These are phyloP conservation scores for Aldabrachelys gigantea DNA, from an alignment of 2,113 vertebrate species.

Conservation along the genomic window DNA sequence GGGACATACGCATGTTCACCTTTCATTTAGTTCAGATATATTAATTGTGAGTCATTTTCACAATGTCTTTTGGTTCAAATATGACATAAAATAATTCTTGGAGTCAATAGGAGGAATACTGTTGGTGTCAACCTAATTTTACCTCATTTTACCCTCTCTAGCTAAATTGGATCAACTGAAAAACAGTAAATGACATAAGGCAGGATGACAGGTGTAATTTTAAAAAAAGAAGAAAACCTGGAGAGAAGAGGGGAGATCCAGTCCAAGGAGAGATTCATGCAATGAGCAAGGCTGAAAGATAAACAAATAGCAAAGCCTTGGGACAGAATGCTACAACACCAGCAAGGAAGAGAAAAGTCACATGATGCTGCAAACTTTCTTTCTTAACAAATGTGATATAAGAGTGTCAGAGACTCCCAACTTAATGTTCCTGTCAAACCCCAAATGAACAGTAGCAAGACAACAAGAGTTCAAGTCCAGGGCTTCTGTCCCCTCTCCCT, in stretches of 20 bases:
- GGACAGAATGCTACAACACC: conserved; percentile 1
- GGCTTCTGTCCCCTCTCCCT: fast-evolving
- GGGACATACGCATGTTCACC: fast-evolving
- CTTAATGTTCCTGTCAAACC: neutral
- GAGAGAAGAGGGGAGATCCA: neutral
- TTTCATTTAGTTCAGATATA: neutral
- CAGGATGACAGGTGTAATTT: conserved; percentile 1
- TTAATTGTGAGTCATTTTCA: neutral
- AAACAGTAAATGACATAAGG: neutral
- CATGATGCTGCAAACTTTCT: neutral
- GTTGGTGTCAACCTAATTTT: neutral
- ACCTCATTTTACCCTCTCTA: neutral
- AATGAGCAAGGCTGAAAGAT: neutral
- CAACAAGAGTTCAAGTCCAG: neutral
- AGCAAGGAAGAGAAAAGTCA: neutral
- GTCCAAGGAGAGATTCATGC: conserved; percentile 20
- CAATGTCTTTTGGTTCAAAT: neutral
- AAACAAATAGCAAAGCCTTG: neutral
- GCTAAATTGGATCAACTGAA: neutral
- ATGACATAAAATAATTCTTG: neutral
- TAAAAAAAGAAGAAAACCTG: neutral
- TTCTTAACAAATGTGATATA: conserved; percentile 33
- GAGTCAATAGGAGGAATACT: neutral
- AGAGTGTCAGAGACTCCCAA: neutral
- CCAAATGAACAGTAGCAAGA: neutral